Conservation (phyloP, 53 echinoderm and acorn worm genomes). For the Actinopyga echinites region DNA sequence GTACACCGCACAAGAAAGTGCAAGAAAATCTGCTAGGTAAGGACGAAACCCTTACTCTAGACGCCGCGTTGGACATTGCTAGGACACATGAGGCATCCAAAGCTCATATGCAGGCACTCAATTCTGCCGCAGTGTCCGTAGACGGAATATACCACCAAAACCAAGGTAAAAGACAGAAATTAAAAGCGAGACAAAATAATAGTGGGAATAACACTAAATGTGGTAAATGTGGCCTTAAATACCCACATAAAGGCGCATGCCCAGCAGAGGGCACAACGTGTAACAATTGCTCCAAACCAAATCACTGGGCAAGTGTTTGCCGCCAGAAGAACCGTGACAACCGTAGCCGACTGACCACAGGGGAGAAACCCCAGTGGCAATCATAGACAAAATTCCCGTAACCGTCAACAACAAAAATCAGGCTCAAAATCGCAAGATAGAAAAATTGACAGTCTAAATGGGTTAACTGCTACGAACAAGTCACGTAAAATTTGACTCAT, state of each 20-base stretch:
- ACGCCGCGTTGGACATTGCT: slow-evolving; percentile 51
- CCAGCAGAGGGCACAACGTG: slow-evolving; percentile 35
- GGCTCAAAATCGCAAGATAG: background rate
- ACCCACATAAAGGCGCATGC: slow-evolving; percentile 5
- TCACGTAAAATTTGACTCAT: background rate
- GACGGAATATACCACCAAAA: too few relatives aligned
- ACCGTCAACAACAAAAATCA: background rate
- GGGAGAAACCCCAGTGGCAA: background rate
- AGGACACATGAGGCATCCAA: slow-evolving; percentile 57
- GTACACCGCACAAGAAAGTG: slow-evolving; percentile 57
- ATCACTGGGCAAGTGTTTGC: slow-evolving; percentile 30
- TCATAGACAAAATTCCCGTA: background rate
- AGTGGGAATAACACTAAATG: background rate
- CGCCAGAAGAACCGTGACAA: background rate
- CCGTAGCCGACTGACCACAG: too few relatives aligned
- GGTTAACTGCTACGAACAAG: background rate
- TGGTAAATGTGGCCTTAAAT: slow-evolving; percentile 25
- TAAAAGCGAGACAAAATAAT: background rate
- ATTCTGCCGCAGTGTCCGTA: slow-evolving; percentile 9
- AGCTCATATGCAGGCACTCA: slow-evolving; percentile 50
- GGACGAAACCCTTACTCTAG: slow-evolving; percentile 55
- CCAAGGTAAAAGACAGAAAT: too few relatives aligned
- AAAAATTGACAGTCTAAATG: background rate
- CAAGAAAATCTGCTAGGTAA: slow-evolving; percentile 56
- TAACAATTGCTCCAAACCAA: slow-evolving; percentile 13